Conservation (phyloP, 2,797 vertebrate genomes). For the Anguilla pacifica region DNA sequence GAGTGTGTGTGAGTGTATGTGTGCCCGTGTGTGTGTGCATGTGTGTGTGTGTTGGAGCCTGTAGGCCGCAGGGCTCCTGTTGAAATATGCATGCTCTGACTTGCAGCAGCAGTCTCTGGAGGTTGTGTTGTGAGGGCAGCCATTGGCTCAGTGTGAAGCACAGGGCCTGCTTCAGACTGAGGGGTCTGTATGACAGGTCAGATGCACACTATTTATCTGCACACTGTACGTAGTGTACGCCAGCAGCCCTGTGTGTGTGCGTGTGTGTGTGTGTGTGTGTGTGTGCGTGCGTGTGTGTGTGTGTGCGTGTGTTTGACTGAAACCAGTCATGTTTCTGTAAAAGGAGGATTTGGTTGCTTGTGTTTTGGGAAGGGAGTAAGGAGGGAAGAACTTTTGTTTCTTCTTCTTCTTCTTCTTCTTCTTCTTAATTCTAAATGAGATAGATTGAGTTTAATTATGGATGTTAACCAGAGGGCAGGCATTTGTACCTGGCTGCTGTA, state of each 20-base stretch:
- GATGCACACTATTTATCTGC: neutral
- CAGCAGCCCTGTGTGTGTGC: neutral
- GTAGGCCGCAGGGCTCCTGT: constrained; percentile 6
- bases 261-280: constrained; percentile 9
- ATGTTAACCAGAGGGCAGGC: constrained; percentile 61
- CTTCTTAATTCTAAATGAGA: constrained; percentile 46
- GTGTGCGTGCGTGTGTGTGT: neutral
- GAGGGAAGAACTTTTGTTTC: neutral
- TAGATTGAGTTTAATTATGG: constrained; percentile 66
- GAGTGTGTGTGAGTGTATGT: constrained; percentile 7
- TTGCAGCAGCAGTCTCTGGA: constrained; percentile 2
- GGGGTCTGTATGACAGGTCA: neutral
- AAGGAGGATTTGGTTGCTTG: neutral
- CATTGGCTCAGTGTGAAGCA: neutral
- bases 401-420: neutral
- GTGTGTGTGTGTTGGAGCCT: constrained; percentile 2
- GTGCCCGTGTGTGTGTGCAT: neutral
- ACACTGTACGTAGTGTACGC: neutral
- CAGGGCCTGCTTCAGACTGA: neutral
- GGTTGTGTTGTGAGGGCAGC: neutral
- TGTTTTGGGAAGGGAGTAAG: neutral
- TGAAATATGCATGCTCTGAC: constrained; percentile 30
- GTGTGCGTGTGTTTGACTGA: neutral
- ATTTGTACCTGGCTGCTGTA: constrained; percentile 67
- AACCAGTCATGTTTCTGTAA: neutral